phyloP scores from a whole-genome alignment of 1,140 invertebrate species.

The Drosophila yakuba region DNA sequence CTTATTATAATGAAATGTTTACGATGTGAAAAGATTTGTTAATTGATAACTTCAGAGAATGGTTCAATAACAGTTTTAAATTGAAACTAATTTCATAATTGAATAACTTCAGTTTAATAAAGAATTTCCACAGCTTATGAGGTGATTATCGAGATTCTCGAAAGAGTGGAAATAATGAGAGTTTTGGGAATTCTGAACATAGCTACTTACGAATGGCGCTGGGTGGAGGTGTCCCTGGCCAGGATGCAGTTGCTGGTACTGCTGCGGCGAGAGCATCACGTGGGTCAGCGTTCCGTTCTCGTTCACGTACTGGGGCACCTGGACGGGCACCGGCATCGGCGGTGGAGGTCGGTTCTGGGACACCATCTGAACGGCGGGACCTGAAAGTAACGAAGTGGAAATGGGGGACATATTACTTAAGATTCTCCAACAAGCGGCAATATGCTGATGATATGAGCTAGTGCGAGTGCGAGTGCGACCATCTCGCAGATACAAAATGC shows the following conservation, averaged over 20 bases:
- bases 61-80: too few relatives aligned
- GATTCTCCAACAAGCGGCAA: conserved; percentile 37
- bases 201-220: conserved; percentile 76
- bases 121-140: not conserved
- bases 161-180: too few relatives aligned
- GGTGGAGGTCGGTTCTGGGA: conserved; percentile 92
- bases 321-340: conserved; percentile 95
- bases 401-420: conserved; percentile 19
- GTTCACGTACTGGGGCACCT: conserved; percentile 95
- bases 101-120: too few relatives aligned
- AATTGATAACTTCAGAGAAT: too few relatives aligned
- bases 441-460: conserved; percentile 48
- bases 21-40: too few relatives aligned
- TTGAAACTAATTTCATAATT: too few relatives aligned
- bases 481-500: conserved; percentile 24
- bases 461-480: conserved; percentile 3
- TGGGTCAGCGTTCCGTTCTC: conserved; percentile 94
- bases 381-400: conserved; percentile 80
- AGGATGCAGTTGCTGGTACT: conserved; percentile 87
- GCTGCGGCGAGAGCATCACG: conserved; percentile 92
- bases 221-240: conserved; percentile 84
- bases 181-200: too few relatives aligned
- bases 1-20: too few relatives aligned
- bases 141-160: too few relatives aligned
- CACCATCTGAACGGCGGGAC: conserved; percentile 92